Base-by-base conservation (phyloP, 2,888 invertebrate genomes). In the Druceiella hillmani region DNA sequence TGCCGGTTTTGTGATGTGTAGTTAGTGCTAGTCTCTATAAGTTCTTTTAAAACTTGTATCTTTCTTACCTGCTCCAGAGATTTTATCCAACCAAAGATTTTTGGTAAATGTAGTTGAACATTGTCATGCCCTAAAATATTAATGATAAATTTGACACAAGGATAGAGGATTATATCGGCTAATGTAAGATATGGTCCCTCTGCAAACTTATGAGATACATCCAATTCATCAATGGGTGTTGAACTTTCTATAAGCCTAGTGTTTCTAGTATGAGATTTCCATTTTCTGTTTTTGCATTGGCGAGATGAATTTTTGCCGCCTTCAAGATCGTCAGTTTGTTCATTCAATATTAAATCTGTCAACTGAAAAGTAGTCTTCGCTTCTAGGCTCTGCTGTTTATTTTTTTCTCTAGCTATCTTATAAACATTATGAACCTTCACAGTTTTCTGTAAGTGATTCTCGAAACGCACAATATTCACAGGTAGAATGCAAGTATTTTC, bases 391-490 rank as follows among this genome's bases (percentile, higher is more conserved):
- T 43, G 52, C 24, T 52, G 51, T 50, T 73, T 76, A 13, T 70
- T 74, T 17, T 68, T 44, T 44, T 79, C 71, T 45, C 82, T 69
- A 2, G 81, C 81, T 40, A 79, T 59, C 66, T 89, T 89, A 48
- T 83, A 83, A 17, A 89, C 76, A 64, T 94, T 94, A 55, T 93
- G 92, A 45, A 91, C 75, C 54, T 81, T 76, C 0, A 90, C 81
- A 1, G 93, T 92, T 52, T 87, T 83, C 10, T 74, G 75, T 62
- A 95, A 75, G 56, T 94, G 93, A 46, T 78, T 75, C 62, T 95
- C 94, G 55, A 92, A 87, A 45, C 85, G 73, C 1, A 81, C 70
- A 33, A 93, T 58, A 52, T 81, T 79, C n/a, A 64, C 58, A 0
- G 92, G 88, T 36, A 92, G 45, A n/a, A n/a, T n/a, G n/a, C n/a